Percentiles rank a stretch among this genome's conserved stretches.
These are phyloP conservation scores for Peribatodes rhomboidaria DNA, from an alignment of 2,888 invertebrate genomes.

Conservation along the genomic window DNA sequence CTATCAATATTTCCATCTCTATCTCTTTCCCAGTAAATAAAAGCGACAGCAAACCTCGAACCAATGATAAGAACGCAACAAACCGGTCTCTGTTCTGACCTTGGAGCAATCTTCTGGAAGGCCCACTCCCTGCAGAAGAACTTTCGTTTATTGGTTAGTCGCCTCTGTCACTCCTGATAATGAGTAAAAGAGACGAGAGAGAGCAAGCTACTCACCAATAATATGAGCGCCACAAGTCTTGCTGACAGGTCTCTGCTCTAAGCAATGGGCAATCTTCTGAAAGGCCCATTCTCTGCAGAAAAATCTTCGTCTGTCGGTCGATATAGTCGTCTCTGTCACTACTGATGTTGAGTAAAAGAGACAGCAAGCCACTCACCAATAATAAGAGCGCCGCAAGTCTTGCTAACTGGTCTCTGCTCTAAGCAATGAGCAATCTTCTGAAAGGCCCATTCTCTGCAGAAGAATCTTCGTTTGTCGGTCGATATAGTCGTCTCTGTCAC, in stretches of 20 bases:
- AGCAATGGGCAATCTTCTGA: slow-evolving; percentile 95
- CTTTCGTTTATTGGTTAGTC: slow-evolving; percentile 87
- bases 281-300: slow-evolving; percentile 98
- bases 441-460: slow-evolving; percentile 98
- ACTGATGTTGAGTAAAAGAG: neutral
- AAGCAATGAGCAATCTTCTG: slow-evolving; percentile 96
- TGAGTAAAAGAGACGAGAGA: slow-evolving; percentile 6
- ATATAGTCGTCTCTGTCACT: slow-evolving; percentile 71
- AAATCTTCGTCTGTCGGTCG: slow-evolving; percentile 90
- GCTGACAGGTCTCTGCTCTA: slow-evolving; percentile 94
- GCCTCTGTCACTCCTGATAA: slow-evolving; percentile 65
- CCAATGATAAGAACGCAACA: slow-evolving; percentile 92
- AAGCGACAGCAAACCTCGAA: neutral
- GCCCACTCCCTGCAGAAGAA: slow-evolving; percentile 98
- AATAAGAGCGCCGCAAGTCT: slow-evolving; percentile 95
- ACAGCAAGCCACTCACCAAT: slow-evolving; percentile 83
- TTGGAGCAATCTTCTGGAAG: slow-evolving; percentile 96
- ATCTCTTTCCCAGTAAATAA: no score
- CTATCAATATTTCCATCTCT: no score
- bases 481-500: slow-evolving; percentile 74
- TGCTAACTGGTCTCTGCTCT: slow-evolving; percentile 94
- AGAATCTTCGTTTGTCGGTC: slow-evolving; percentile 91
- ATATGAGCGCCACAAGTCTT: slow-evolving; percentile 96
- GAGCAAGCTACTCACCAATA: slow-evolving; percentile 83
- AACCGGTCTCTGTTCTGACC: slow-evolving; percentile 94